These are phyloP conservation scores for Corythornis cristatus DNA, from an alignment of 2,113 vertebrate genomes.

Conservation along the genomic window DNA sequence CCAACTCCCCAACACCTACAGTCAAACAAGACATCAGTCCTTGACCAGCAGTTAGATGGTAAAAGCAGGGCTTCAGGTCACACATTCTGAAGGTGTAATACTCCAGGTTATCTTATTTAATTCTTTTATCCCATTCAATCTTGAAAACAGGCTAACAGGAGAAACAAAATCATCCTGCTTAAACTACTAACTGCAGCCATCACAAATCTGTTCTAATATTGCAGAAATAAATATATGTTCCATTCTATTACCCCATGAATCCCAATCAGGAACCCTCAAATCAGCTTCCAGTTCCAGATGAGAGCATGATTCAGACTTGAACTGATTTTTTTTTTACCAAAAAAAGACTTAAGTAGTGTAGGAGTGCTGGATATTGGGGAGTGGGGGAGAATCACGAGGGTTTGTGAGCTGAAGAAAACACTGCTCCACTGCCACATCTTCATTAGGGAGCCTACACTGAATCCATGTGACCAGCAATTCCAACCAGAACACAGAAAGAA, in stretches of 20 bases:
- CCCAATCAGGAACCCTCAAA: neutral
- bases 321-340: neutral
- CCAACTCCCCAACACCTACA: neutral
- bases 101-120: neutral
- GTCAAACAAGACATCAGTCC: neutral
- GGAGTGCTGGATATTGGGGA: conserved; percentile 5
- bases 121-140: neutral
- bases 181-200: neutral
- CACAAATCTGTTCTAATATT: neutral
- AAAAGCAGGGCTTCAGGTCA: neutral
- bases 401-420: neutral
- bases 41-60: neutral
- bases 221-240: conserved; percentile 18
- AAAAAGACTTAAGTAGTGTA: neutral
- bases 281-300: neutral
- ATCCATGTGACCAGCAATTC: neutral
- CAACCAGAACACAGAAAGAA: neutral
- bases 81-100: neutral
- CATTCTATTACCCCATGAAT: neutral
- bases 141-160: neutral
- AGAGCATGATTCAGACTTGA: conserved; percentile 41
- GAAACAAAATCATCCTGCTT: neutral
- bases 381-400: neutral
- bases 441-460: neutral
- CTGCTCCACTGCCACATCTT: neutral